Evolutionary conservation across 2,113 vertebrate genomes (phyloP).

Genomic region (Sphaerodactylus townsendi): DNA sequence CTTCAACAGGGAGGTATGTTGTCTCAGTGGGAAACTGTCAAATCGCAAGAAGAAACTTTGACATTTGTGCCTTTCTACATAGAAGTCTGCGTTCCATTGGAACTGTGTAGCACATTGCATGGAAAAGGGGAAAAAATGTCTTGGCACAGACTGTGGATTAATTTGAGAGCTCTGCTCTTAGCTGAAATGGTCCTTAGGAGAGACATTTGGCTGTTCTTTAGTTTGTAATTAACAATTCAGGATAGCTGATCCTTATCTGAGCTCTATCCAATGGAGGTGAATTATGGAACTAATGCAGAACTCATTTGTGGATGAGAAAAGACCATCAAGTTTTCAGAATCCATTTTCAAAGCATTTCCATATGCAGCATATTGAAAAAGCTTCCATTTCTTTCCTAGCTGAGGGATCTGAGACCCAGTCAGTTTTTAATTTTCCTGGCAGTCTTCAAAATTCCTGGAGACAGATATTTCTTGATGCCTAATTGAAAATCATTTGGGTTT

Average conservation of each 20-base stretch:
- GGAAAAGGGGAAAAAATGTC: neutral
- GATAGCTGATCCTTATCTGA: neutral
- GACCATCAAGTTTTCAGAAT: neutral
- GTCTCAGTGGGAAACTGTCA: neutral
- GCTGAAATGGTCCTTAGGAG: neutral
- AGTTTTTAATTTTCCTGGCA: too few species aligned
- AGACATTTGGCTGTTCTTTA: neutral
- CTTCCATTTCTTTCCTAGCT: neutral
- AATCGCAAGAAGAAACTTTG: neutral
- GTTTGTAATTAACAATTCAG: neutral
- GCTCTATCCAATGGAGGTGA: neutral
- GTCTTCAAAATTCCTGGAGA: neutral
- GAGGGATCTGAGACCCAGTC: neutral
- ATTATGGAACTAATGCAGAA: neutral
- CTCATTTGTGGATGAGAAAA: neutral
- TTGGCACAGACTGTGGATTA: neutral
- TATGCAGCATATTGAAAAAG: neutral
- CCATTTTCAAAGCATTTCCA: neutral
- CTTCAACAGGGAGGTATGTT: neutral
- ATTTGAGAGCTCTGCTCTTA: neutral
- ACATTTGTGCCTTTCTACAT: neutral
- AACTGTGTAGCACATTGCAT: fast-evolving
- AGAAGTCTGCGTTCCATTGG: neutral
- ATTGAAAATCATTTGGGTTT: neutral
- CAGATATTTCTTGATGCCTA: neutral